Percentiles rank a stretch among this genome's conserved stretches.
Evolutionary conservation across 2,888 invertebrate species (phyloP).

Genomic region (Athalia rosae): DNA sequence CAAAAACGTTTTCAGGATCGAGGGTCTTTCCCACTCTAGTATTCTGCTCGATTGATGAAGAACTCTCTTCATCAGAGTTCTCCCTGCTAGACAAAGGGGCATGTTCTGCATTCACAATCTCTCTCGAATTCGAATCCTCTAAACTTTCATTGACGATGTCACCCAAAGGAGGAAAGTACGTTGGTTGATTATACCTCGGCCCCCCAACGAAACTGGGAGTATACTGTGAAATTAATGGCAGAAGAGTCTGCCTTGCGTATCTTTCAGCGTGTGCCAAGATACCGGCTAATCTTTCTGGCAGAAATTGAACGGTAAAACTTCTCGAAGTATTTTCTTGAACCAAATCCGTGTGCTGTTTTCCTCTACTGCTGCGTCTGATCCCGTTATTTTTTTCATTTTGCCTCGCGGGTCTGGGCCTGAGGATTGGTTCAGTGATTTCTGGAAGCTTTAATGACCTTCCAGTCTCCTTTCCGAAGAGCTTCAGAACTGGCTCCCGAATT

Average conservation of each 20-base stretch:
- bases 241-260: slow-evolving; percentile 85
- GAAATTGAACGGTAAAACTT: slow-evolving; percentile 82
- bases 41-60: neutral
- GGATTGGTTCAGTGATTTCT: slow-evolving; percentile 82
- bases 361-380: slow-evolving; percentile 56
- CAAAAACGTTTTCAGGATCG: neutral
- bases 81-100: neutral
- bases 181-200: slow-evolving; percentile 73
- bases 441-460: slow-evolving; percentile 68
- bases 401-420: slow-evolving; percentile 75
- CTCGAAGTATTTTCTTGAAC: slow-evolving; percentile 63
- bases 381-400: slow-evolving; percentile 71
- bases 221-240: slow-evolving; percentile 86
- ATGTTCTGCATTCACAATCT: slow-evolving; percentile 23
- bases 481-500: slow-evolving; percentile 85
- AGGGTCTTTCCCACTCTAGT: slow-evolving; percentile 1
- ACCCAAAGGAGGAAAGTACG: slow-evolving; percentile 79
- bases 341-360: slow-evolving; percentile 37
- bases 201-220: slow-evolving; percentile 80
- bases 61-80: neutral
- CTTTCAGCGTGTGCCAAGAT: slow-evolving; percentile 88
- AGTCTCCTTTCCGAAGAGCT: slow-evolving; percentile 73
- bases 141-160: slow-evolving; percentile 51
- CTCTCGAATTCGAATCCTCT: slow-evolving; percentile 34
- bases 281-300: slow-evolving; percentile 86